Base-by-base conservation (phyloP, 1,140 invertebrate genomes). In the Aphis gossypii region DNA sequence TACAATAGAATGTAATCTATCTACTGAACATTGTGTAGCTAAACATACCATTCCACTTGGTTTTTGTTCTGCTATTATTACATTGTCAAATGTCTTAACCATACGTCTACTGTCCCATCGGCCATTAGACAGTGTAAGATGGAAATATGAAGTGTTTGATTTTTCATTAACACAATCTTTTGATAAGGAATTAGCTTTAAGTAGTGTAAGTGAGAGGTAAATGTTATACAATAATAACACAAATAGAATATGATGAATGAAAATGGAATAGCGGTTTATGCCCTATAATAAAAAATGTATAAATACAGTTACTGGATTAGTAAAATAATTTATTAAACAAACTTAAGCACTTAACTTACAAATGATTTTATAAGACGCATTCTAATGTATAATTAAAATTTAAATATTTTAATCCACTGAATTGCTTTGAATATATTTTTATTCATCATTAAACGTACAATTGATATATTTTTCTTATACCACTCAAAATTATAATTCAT, bases 21-120 rank as follows among this genome's bases (percentile, higher is more conserved):
- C 98, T 41, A 98, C 95, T 0, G 98, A 98, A 93, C 97, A 97
- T 95, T 98, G 98, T 0, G 98, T 98, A 0, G 98, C 98, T 38
- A 98, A 95, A 94, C 97, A 98, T 14, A 98, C 97, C 92, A 93
- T 86, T 86, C 92, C 92, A n/a, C 9, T 84, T 56, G 9, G n/a
- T 44, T 93, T 54, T 44, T 95, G 95, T 93, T 96, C 96, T 0
- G 97, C 97, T 0, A 97, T 96, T 2, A 97, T 94, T 0, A 97
- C 96, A 94, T 97, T 97, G 94, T 98, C 98, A 95, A 97, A 97
- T 83, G 97, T 96, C 93, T 96, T 97, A 94, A 97, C 98, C 14
- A 96, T 95, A 9, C 96, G 95, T 18, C 96, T 96, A 44, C 96
- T 96, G 94, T 98, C 97, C 97, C 97, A 98, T 92, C 97, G 95